Evolutionary conservation across 2,888 invertebrate species (phyloP), one percentile per base, ranked within the genome.

Genomic region (Norana najaformis): DNA sequence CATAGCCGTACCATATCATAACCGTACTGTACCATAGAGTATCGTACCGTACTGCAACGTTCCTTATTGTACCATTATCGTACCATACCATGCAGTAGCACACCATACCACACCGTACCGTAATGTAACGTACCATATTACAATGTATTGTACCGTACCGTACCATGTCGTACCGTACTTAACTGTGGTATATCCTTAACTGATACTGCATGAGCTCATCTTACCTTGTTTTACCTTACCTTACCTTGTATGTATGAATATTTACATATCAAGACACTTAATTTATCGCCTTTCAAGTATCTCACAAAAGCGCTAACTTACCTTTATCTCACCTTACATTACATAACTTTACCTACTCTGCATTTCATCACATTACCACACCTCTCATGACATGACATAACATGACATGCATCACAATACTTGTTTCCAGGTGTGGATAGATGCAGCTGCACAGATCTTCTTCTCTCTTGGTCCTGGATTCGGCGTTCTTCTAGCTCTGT

Each of bases 391-490:
- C 36, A 8, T 35, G 23, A 36, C 36, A 30, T 88, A 38, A 37
- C 36, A 23, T 37, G 30, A 69, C 30, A n/a, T 69, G 13, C 69
- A n/a, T 69, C 23, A 47, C 23, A 23, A 16, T n/a, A n/a, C n/a
- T n/a, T 69, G 69, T 69, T 11, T 69, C 30, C 93, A 97, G 97
- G 97, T 98, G 18, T 98, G 98, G 98, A 97, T 97, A 90, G 98
- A 98, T 94, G 98, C 98, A 0, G 98, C 98, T 0, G 97, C 98
- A 4, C 98, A 98, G 95, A 98, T 98, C 93, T 98, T 98, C 95
- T 98, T 98, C 95, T 98, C 98, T 0, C 95, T 98, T 89, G 98
- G 98, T 34, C 98, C 98, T 0, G 98, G 98, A 4, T 98, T 98
- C 94, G 98, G 98, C 35, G 98, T 98, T 0, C 96, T 98, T 2